These are phyloP conservation scores for Furcula furcula DNA, from an alignment of 2,888 invertebrate genomes.

Conservation along the genomic window DNA sequence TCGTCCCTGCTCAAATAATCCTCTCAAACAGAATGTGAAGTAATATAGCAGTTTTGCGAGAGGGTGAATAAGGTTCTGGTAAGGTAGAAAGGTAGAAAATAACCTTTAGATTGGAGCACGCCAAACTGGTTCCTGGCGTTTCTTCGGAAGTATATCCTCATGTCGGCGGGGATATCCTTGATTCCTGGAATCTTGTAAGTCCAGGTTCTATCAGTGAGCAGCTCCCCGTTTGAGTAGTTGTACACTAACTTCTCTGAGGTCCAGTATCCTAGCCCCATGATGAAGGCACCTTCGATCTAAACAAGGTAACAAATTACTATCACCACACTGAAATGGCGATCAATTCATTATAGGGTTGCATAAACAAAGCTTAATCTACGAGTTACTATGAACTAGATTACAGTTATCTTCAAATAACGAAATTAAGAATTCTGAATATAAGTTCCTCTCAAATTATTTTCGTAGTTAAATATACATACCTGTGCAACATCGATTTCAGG, in stretches of 20 bases:
- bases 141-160: slow-evolving; percentile 77
- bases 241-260: slow-evolving; percentile 49
- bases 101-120: slow-evolving; percentile 86
- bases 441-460: not conserved
- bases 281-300: slow-evolving; percentile 56
- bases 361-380: no score
- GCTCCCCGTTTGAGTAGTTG: slow-evolving; percentile 7
- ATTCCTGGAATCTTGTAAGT: slow-evolving; percentile 67
- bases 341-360: not conserved
- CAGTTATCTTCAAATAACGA: not conserved
- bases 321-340: no score
- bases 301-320: no score
- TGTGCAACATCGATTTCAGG: slow-evolving; percentile 85
- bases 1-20: no score
- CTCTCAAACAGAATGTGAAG: no score
- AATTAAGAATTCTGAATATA: not conserved
- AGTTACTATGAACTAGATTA: no score
- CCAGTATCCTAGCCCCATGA: slow-evolving; percentile 85
- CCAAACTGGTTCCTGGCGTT: slow-evolving; percentile 81
- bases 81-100: not conserved
- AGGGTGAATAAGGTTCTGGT: no score
- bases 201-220: slow-evolving; percentile 12
- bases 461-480: slow-evolving; percentile 52
- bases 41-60: no score
- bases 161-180: slow-evolving; percentile 84